Percentiles rank a stretch among this genome's conserved stretches.
Evolutionary conservation across 2,797 vertebrate species (phyloP).

Genomic region (Microctenopoma stevenorrisi): DNA sequence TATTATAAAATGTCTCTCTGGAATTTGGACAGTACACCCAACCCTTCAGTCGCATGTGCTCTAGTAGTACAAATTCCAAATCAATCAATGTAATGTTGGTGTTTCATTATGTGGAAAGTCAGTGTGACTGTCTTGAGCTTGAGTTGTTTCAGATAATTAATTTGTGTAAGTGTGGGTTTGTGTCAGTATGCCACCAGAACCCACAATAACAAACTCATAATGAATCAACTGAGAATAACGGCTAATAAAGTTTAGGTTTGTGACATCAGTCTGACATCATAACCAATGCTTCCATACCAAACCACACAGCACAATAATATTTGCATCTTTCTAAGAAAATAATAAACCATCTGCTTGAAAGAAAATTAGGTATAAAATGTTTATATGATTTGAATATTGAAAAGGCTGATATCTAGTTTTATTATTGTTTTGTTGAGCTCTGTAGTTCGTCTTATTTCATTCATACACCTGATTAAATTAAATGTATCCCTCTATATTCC

Average conservation of each 20-base stretch:
- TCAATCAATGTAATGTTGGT: neutral
- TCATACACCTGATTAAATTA: neutral
- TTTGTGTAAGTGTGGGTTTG: neutral
- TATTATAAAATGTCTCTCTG: constrained; percentile 9
- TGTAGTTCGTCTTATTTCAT: too few relatives aligned
- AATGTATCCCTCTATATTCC: constrained; percentile 14
- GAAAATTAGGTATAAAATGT: too few relatives aligned
- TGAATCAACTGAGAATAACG: neutral
- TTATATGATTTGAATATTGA: too few relatives aligned
- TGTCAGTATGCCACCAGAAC: neutral
- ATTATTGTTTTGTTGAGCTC: too few relatives aligned
- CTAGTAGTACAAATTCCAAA: neutral
- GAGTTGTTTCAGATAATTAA: neutral
- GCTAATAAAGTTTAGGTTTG: neutral
- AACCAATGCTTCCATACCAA: neutral
- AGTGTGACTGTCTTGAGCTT: neutral
- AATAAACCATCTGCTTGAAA: too few relatives aligned
- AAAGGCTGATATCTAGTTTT: too few relatives aligned
- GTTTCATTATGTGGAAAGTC: neutral
- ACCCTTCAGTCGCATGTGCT: neutral
- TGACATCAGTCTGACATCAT: neutral
- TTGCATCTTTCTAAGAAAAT: neutral
- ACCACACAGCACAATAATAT: neutral
- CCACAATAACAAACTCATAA: neutral
- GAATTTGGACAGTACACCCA: neutral